Conservation (phyloP, 2,113 vertebrate genomes). For the Hyperopisus bebe region DNA sequence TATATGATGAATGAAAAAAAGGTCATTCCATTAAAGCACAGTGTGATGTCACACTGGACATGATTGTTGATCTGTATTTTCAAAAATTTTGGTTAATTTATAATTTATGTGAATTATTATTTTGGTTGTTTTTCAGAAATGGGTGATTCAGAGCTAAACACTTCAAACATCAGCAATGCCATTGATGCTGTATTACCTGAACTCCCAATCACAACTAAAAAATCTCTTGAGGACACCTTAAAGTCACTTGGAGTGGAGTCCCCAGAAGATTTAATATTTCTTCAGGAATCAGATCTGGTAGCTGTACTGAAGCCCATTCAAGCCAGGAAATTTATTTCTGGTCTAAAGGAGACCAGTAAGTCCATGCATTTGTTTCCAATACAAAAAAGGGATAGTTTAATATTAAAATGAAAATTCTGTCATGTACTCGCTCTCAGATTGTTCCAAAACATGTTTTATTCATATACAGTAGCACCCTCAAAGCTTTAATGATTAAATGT, state of each 20-base stretch:
- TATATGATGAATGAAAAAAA: slow-evolving; percentile 11
- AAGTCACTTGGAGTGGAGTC: slow-evolving; percentile 9
- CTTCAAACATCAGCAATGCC: neutral
- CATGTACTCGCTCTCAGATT: neutral
- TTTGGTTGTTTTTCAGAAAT: slow-evolving; percentile 5
- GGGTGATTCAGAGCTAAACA: neutral
- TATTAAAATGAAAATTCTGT: neutral
- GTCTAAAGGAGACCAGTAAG: neutral
- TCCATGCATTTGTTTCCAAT: neutral
- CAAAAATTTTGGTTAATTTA: neutral
- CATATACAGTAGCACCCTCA: neutral
- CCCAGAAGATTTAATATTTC: neutral
- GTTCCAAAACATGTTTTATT: neutral
- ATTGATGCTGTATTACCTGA: neutral
- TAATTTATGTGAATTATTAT: neutral
- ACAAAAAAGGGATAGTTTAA: neutral
- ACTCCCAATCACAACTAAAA: neutral
- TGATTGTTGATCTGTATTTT: neutral
- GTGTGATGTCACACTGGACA: slow-evolving; percentile 15
- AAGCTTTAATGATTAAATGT: neutral
- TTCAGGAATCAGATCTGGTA: neutral
- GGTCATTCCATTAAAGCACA: slow-evolving; percentile 18
- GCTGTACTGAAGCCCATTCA: slow-evolving; percentile 1
- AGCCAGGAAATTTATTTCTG: neutral
- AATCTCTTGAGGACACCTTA: slow-evolving; percentile 10